A percentile compares a stretch with the other conserved stretches of the same genome.
Conservation (phyloP, 2,113 vertebrate genomes). For the Callaeas wilsoni region DNA sequence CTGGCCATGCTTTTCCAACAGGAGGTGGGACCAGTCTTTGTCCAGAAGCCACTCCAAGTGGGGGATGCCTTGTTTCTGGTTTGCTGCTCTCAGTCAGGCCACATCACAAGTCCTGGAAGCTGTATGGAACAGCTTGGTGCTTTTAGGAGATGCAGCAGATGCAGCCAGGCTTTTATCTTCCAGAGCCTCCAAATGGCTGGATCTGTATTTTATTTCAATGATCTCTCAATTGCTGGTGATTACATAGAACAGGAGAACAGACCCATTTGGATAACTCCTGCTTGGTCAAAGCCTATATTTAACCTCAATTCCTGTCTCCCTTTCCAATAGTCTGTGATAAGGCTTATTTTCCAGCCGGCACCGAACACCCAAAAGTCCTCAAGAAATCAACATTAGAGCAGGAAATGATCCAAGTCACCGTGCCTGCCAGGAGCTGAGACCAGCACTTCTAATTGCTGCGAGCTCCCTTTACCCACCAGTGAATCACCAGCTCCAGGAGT, state of each 20-base stretch:
- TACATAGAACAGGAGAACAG: background rate
- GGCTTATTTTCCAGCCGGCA: background rate
- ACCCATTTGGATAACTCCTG: background rate
- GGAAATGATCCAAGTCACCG: background rate
- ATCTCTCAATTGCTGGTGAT: background rate
- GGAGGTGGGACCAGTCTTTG: background rate
- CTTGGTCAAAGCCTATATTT: background rate
- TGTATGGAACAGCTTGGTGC: background rate
- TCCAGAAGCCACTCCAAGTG: background rate
- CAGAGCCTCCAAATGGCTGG: background rate
- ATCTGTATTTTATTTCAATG: background rate
- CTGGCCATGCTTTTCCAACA: background rate
- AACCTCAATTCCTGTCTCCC: background rate
- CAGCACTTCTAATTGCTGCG: background rate
- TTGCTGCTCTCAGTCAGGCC: background rate
- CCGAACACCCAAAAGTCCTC: background rate
- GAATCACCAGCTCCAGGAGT: background rate
- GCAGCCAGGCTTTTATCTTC: background rate
- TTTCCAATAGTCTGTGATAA: background rate
- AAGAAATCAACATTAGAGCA: background rate
- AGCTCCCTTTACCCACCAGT: background rate
- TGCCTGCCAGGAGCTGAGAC: background rate
- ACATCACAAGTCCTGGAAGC: background rate
- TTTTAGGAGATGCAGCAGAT: background rate
- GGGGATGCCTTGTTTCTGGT: background rate